A percentile compares a stretch with the other conserved stretches of the same genome.
Conservation (phyloP, 2,113 vertebrate species). For the Microtus oregoni region DNA sequence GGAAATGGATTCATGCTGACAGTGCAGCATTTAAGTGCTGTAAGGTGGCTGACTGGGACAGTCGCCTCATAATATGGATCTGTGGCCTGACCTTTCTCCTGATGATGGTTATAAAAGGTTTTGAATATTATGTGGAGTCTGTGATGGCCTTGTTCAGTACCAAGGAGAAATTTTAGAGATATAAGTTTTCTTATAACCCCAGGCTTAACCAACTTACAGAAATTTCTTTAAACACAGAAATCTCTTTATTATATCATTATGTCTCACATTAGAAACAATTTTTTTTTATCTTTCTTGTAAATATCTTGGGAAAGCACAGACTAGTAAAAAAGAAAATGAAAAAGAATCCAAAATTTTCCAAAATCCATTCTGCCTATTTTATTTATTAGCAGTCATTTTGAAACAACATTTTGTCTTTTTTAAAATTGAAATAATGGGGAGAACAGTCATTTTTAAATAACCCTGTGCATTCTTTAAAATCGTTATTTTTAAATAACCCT, state of each 20-base stretch:
- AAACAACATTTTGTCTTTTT: slow-evolving; percentile 28
- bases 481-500: neutral
- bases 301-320: slow-evolving; percentile 33
- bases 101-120: neutral
- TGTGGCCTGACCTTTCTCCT: neutral
- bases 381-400: slow-evolving; percentile 51
- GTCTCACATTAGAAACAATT: slow-evolving; percentile 23
- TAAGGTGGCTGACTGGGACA: neutral
- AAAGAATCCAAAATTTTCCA: neutral
- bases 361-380: neutral
- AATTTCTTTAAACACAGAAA: slow-evolving; percentile 19
- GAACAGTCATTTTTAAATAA: neutral
- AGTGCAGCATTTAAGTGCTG: neutral
- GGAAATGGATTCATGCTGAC: neutral
- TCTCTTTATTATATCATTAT: neutral
- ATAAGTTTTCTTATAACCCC: neutral
- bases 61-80: neutral
- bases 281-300: slow-evolving; percentile 22
- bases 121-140: neutral
- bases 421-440: neutral
- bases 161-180: slow-evolving; percentile 17
- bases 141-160: neutral
- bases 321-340: neutral
- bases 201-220: neutral
- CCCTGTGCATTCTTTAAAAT: neutral